A percentile compares a stretch with the other conserved stretches of the same genome.
Evolutionary conservation across 2,888 invertebrate genomes (phyloP).

Genomic region (Eledona agricola): DNA sequence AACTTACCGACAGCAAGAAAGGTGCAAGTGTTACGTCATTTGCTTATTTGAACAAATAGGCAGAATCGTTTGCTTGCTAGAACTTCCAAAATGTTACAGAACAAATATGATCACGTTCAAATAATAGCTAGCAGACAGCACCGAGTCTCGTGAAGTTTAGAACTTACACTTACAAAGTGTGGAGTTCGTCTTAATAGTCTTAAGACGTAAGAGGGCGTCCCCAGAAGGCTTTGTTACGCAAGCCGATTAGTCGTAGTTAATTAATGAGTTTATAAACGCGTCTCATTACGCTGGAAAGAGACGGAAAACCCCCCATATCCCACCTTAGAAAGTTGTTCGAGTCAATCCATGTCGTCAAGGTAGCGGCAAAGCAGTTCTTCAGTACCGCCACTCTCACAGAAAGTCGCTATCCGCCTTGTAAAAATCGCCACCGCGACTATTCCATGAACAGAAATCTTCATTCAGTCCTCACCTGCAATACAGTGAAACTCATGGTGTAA

Average conservation of each 20-base stretch:
- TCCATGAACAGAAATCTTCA: conserved; percentile 36
- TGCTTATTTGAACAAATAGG: too few relatives aligned
- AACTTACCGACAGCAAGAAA: too few relatives aligned
- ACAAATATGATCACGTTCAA: too few relatives aligned
- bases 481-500: conserved; percentile 28
- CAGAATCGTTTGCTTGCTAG: too few relatives aligned
- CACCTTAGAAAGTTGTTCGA: conserved; percentile 53
- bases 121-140: too few relatives aligned
- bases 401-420: conserved; percentile 25
- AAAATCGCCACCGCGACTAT: conserved; percentile 12
- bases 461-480: conserved; percentile 36
- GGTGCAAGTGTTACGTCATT: too few relatives aligned
- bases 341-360: conserved; percentile 32
- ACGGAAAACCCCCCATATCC: conserved; percentile 47
- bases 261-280: conserved; percentile 30
- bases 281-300: conserved; percentile 43
- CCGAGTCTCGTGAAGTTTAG: too few relatives aligned
- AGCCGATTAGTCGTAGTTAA: conserved; percentile 31
- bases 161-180: too few relatives aligned
- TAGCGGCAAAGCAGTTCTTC: conserved; percentile 39
- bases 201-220: conserved; percentile 18
- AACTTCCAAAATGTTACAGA: too few relatives aligned
- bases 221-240: conserved; percentile 27
- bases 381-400: conserved; percentile 23
- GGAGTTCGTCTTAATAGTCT: conserved; percentile 15